Evolutionary conservation across 2,797 vertebrate genomes (phyloP), one percentile per base, ranked within the genome.

Genomic region (Eremophila alpestris): DNA sequence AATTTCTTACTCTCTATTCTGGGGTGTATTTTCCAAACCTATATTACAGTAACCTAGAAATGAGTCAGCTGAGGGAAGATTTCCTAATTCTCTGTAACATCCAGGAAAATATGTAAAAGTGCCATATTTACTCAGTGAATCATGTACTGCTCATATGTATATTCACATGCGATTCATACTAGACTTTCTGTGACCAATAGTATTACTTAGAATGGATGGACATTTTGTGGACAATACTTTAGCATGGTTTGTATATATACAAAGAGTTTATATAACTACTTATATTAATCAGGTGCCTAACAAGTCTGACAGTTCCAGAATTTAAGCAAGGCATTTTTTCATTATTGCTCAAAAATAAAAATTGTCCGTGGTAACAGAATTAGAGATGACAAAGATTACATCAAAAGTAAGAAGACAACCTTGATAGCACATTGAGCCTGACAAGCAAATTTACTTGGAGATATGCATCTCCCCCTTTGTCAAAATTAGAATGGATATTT

Each of bases 41-140:
- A 19, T 86, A 59, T 96, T 96, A 48, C 83, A 79, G 30, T 94
- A 80, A 96, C 95, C 86, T 93, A 87, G 84, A 97, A 97, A 95
- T 92, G 80, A 46, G 51, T 94, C 97, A 96, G 77, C 85, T 95
- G 67, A 91, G 89, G 85, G 95, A 40, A 60, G 43, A 52, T 84
- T 97, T 96, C 93, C 87, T 94, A 81, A 83, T 93, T 94, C 89
- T 96, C 73, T 87, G 1, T 60, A 69, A 93, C 85, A 87, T 93
- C 89, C 92, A 87, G 91, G 80, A 95, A 93, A 96, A 91, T 79
- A 74, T 86, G 54, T 96, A 83, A 69, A 97, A 96, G 83, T 95
- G 96, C 94, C 90, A 67, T 96, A 92, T 93, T 74, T 94, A 84
- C 77, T 92, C 80, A 92, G 91, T 80, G 83, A 90, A 89, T 94